These are phyloP conservation scores for Macrosteles quadrilineatus DNA, from an alignment of 1,140 invertebrate genomes.

Conservation along the genomic window DNA sequence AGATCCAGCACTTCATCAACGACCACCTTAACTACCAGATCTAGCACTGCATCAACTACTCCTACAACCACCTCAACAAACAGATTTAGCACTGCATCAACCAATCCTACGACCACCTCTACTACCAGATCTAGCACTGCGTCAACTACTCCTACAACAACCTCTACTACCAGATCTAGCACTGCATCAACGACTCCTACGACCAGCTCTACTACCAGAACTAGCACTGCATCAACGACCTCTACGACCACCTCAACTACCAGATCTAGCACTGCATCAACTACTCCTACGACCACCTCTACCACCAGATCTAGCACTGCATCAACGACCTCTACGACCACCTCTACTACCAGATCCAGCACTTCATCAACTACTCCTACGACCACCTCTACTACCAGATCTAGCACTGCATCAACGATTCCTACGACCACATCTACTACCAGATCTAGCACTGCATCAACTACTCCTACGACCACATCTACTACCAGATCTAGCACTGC, in stretches of 20 bases:
- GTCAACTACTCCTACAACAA: too few relatives aligned
- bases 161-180: too few relatives aligned
- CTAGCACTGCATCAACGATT: neutral
- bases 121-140: too few relatives aligned
- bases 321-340: constrained; percentile 20
- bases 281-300: too few relatives aligned
- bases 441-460: neutral
- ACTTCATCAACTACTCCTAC: neutral
- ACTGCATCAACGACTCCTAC: too few relatives aligned
- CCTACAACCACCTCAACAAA: neutral
- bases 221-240: too few relatives aligned
- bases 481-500: neutral
- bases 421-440: neutral
- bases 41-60: constrained; percentile 5
- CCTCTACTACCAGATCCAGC: neutral
- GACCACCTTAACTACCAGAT: neutral
- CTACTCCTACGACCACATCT: neutral
- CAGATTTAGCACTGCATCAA: too few relatives aligned
- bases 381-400: neutral
- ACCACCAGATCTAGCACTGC: too few relatives aligned
- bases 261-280: too few relatives aligned
- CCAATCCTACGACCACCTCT: neutral
- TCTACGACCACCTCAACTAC: too few relatives aligned
- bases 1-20: neutral
- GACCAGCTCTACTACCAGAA: too few relatives aligned